Conservation (phyloP, 2,113 vertebrate species). For the Sphyrna mokarran region DNA sequence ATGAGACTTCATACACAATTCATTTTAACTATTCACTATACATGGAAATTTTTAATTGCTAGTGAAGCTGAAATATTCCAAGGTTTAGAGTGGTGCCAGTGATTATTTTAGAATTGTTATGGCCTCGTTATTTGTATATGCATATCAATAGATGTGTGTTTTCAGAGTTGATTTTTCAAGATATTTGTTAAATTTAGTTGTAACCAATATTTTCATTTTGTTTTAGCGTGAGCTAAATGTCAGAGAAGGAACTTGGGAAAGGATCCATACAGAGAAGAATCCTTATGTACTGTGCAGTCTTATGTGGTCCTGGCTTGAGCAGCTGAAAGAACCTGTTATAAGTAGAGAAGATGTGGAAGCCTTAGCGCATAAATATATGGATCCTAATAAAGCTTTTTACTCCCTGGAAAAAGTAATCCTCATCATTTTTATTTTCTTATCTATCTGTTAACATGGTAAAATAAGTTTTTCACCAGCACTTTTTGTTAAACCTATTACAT, state of each 20-base stretch:
- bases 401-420: slow-evolving; percentile 74
- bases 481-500: background rate
- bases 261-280: slow-evolving; percentile 73
- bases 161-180: background rate
- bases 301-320: slow-evolving; percentile 97
- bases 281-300: slow-evolving; percentile 77
- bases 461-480: background rate
- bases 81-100: background rate
- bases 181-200: background rate
- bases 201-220: slow-evolving; percentile 31
- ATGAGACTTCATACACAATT: slow-evolving; percentile 29
- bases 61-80: background rate
- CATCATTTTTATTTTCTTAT: background rate
- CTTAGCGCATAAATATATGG: slow-evolving; percentile 55
- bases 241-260: slow-evolving; percentile 85
- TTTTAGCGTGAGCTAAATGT: slow-evolving; percentile 82
- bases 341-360: slow-evolving; percentile 66
- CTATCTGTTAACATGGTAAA: background rate
- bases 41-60: background rate
- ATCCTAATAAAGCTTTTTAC: slow-evolving; percentile 62
- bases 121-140: background rate
- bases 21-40: background rate
- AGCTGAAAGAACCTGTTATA: slow-evolving; percentile 83
- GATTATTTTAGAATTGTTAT: background rate
- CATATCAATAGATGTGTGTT: background rate